Evolutionary conservation across 2,113 vertebrate species (phyloP), one percentile per base, ranked within the genome.

Genomic region (Trichechus manatus): DNA sequence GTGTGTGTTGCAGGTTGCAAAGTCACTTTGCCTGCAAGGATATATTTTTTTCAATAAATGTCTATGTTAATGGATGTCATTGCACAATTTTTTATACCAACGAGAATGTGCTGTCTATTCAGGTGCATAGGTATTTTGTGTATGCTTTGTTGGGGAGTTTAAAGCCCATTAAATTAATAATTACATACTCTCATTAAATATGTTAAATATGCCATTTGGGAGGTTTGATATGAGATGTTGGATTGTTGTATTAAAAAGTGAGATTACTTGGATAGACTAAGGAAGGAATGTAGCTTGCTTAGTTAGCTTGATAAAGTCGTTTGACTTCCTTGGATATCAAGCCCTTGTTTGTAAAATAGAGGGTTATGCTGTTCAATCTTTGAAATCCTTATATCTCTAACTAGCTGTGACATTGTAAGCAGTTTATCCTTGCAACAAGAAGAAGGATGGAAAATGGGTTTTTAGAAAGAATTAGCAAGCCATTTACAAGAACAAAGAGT

Each of bases 101-200:
- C 56, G 79, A 88, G 79, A 91, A 66, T 68, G 8, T 79, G 23
- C 77, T 87, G 29, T 90, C 61, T 42, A 29, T 31, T 79, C 19
- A 66, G 36, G 63, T 63, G 31, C 78, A 29, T 25, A 74, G 39
- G 9, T 82, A 84, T 88, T 95, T 94, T 84, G 23, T 72, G 25
- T 44, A 36, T 84, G 20, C 47, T 53, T 94, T 29, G 64, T 2
- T 87, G 23, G 15, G 63, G 29, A 78, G 25, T 25, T 77, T 63
- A 95, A 94, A 83, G 64, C 5, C 36, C 59, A 72, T 81, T 93
- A 81, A 89, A 84, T n/a, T 89, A 89, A 91, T 53, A 70, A 86
- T 91, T 89, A 27, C 1, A 59, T 20, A 39, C 47, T 9, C 59
- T 96, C 9, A 39, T 72, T 87, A 87, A 81, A 70, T 86, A 39